A percentile compares a stretch with the other conserved stretches of the same genome.
Conservation (phyloP, 2,113 vertebrate genomes). For the Oryzias melastigma region DNA sequence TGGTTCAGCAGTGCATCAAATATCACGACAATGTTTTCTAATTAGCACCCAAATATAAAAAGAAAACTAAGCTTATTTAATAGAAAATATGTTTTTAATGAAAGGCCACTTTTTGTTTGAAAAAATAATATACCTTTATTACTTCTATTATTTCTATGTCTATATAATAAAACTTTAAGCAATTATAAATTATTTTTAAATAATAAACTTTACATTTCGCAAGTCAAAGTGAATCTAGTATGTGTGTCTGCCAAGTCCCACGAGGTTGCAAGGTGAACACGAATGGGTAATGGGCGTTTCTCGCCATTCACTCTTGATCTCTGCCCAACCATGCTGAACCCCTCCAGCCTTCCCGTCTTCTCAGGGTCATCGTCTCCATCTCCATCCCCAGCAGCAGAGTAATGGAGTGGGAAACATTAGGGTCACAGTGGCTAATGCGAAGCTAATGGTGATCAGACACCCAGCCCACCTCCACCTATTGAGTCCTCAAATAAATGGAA, state of each 20-base stretch:
- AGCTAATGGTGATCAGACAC: slow-evolving; percentile 73
- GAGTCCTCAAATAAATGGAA: slow-evolving; percentile 46
- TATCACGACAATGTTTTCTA: slow-evolving; percentile 8
- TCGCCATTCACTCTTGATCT: slow-evolving; percentile 74
- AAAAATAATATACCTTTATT: too few species aligned
- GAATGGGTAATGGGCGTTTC: slow-evolving; percentile 76
- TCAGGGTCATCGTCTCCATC: slow-evolving; percentile 64
- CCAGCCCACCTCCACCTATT: slow-evolving; percentile 68
- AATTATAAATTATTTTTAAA: slow-evolving; percentile 31
- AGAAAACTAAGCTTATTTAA: too few species aligned
- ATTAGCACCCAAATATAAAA: too few species aligned
- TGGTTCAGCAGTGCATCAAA: slow-evolving; percentile 35
- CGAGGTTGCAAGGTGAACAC: slow-evolving; percentile 63
- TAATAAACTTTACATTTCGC: slow-evolving; percentile 31
- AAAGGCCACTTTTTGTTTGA: too few species aligned
- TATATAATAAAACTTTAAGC: slow-evolving; percentile 19
- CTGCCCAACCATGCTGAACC: slow-evolving; percentile 80
- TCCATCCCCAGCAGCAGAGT: slow-evolving; percentile 54
- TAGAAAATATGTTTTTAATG: too few species aligned
- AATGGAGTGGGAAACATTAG: slow-evolving; percentile 76
- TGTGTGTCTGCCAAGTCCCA: slow-evolving; percentile 58
- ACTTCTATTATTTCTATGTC: not conserved
- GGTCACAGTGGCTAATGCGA: slow-evolving; percentile 73
- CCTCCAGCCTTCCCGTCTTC: slow-evolving; percentile 51
- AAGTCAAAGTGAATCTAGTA: slow-evolving; percentile 57